phyloP scores from a whole-genome alignment of 2,113 vertebrate genomes.

The Anas platyrhynchos region DNA sequence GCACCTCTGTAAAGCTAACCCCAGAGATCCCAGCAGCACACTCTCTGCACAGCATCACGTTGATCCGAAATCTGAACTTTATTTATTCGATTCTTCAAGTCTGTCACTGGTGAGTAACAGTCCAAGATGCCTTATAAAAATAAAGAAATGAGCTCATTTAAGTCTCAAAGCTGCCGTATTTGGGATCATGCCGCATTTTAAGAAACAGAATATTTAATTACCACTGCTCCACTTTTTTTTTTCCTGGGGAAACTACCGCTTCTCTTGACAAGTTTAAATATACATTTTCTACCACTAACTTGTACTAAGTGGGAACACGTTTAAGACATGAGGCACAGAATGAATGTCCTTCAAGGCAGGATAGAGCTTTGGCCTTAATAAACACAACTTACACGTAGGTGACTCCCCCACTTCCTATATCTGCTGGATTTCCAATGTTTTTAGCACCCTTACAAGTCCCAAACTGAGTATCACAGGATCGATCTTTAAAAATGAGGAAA shows the following conservation, averaged over 20 bases:
- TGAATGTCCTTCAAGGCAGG: neutral
- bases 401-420: neutral
- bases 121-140: neutral
- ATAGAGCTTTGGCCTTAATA: neutral
- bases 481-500: neutral
- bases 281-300: neutral
- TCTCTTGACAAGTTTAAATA: neutral
- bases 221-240: neutral
- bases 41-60: conserved; percentile 66
- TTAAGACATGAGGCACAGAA: neutral
- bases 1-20: conserved; percentile 79
- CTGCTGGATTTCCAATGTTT: neutral
- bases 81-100: conserved; percentile 40
- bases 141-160: neutral
- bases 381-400: neutral
- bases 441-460: neutral
- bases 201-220: neutral
- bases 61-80: conserved; percentile 74
- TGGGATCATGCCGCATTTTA: neutral
- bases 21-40: conserved; percentile 72
- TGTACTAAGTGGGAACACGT: neutral
- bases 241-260: neutral
- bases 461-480: neutral
- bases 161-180: neutral
- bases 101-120: conserved; percentile 6